Conservation (phyloP, 1,140 invertebrate genomes). For the Drosophila virilis region DNA sequence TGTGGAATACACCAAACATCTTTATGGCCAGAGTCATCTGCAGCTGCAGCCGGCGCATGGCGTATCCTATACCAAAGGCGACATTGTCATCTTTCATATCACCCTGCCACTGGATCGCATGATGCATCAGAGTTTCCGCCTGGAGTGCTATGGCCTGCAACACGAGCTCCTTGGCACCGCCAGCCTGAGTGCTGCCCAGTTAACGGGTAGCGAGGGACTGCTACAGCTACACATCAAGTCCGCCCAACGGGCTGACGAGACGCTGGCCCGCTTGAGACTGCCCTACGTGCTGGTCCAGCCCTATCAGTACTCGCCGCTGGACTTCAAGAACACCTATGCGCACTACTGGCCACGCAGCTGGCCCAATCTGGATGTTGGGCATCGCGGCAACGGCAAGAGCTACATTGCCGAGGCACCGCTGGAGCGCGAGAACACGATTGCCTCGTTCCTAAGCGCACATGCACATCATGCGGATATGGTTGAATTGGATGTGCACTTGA, state of each 20-base stretch:
- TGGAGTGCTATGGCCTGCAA: constrained; percentile 63
- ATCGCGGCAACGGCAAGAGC: constrained; percentile 92
- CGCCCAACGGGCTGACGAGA: constrained; percentile 84
- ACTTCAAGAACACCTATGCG: constrained; percentile 92
- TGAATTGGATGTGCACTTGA: constrained; percentile 98
- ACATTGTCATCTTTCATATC: constrained; percentile 78
- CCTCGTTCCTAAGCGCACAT: constrained; percentile 94
- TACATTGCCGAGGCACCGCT: constrained; percentile 88
- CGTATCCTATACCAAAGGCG: constrained; percentile 67
- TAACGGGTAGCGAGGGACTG: constrained; percentile 89
- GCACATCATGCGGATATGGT: constrained; percentile 96
- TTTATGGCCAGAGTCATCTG: constrained; percentile 71
- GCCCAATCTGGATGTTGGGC: constrained; percentile 94
- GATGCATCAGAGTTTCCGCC: constrained; percentile 54
- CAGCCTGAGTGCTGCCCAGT: constrained; percentile 86
- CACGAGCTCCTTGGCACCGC: constrained; percentile 90
- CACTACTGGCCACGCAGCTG: constrained; percentile 93
- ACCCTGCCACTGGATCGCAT: constrained; percentile 85
- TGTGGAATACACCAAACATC: constrained; percentile 71
- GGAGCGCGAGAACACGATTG: constrained; percentile 96
- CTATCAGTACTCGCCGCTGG: constrained; percentile 89
- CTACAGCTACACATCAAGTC: constrained; percentile 91
- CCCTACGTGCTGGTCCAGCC: constrained; percentile 89
- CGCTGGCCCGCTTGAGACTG: constrained; percentile 88
- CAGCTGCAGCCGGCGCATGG: constrained; percentile 62